Percentiles rank a stretch among this genome's conserved stretches.
Conservation (phyloP, 2,888 invertebrate genomes). For the Adelognathus sp. region DNA sequence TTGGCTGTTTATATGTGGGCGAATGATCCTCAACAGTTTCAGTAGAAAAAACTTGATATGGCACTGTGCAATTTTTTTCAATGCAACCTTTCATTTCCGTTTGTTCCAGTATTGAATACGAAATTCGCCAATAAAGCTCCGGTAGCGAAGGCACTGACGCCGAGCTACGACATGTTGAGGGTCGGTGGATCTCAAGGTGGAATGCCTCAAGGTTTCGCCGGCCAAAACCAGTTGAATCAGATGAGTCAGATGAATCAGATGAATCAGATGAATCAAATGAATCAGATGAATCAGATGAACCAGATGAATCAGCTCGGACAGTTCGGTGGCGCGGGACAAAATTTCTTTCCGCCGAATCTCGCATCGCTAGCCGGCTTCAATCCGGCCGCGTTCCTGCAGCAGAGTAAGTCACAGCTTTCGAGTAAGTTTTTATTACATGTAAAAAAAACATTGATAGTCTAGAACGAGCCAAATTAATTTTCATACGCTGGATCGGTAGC, state of each 20-base stretch:
- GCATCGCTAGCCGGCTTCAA: constrained; percentile 83
- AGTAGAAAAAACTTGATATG: no score
- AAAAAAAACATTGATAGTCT: neutral
- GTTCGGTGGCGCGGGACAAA: constrained; percentile 64
- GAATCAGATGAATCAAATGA: no score
- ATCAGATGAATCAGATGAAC: no score
- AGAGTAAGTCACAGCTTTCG: constrained; percentile 86
- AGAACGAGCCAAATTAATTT: constrained; percentile 5
- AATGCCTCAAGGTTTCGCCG: constrained; percentile 72
- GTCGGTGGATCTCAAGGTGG: constrained; percentile 80
- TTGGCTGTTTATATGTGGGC: no score
- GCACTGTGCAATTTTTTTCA: neutral
- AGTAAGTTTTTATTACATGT: constrained; percentile 6
- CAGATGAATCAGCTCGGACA: constrained; percentile 80
- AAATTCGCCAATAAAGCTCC: constrained; percentile 80
- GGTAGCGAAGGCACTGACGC: constrained; percentile 81
- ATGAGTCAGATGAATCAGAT: no score
- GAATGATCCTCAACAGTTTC: no score
- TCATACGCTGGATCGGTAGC: constrained; percentile 63
- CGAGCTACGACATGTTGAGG: constrained; percentile 84
- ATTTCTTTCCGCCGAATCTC: constrained; percentile 74
- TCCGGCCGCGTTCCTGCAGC: constrained; percentile 92
- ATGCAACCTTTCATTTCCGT: no score
- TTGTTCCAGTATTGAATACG: constrained; percentile 69
- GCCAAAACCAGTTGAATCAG: constrained; percentile 79